phyloP scores from a whole-genome alignment of 2,797 vertebrate species.

The Acropternis orthonyx region DNA sequence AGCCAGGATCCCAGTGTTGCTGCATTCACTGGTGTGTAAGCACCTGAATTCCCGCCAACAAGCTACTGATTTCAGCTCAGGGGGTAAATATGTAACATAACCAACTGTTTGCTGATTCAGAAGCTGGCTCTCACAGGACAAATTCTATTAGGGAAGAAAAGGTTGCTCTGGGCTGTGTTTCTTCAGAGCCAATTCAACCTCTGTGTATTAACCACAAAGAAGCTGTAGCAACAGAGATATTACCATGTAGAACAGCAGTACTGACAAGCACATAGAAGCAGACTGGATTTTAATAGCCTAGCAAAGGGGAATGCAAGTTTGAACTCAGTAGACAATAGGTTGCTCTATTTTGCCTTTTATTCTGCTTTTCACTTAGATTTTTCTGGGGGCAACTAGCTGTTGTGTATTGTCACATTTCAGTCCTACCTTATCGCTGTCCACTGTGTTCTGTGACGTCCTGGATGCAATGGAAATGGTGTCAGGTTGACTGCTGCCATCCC shows the following conservation, averaged over 20 bases:
- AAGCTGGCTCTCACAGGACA: background rate
- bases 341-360: background rate
- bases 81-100: background rate
- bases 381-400: background rate
- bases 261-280: background rate
- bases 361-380: background rate
- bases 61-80: background rate
- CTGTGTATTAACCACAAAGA: background rate
- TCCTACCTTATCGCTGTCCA: constrained; percentile 98
- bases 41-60: background rate
- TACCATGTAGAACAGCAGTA: background rate
- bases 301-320: background rate
- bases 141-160: background rate
- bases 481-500: constrained; percentile 95
- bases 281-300: background rate
- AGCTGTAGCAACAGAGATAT: background rate
- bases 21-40: background rate
- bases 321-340: background rate
- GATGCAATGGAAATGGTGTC: constrained; percentile 98
- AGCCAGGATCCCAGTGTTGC: constrained; percentile 12
- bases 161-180: background rate
- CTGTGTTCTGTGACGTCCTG: constrained; percentile 96
- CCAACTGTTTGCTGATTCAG: background rate
- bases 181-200: background rate
- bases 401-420: background rate